These are phyloP conservation scores for Encarsia formosa DNA, from an alignment of 2,888 invertebrate genomes.

Conservation along the genomic window DNA sequence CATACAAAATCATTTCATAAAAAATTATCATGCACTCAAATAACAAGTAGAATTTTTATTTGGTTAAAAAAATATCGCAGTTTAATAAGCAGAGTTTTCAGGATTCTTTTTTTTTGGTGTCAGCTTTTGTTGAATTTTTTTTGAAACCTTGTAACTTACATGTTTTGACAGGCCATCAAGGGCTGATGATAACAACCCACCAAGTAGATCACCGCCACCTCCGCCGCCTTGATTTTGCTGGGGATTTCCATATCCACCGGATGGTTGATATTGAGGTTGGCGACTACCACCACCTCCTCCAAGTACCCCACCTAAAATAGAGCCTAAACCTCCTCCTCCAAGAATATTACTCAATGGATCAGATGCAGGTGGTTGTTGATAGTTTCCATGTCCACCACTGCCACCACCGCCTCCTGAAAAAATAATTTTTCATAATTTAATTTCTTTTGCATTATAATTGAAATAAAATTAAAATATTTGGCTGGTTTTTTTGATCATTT, in stretches of 20 bases:
- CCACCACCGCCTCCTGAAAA: background rate
- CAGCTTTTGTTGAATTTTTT: background rate
- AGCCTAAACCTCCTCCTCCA: slow-evolving; percentile 41
- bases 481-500: too few relatives aligned
- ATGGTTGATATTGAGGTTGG: slow-evolving; percentile 37
- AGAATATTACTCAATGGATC: slow-evolving; percentile 41
- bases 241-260: slow-evolving; percentile 39
- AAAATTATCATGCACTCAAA: too few relatives aligned
- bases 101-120: background rate
- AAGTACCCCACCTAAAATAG: slow-evolving; percentile 43
- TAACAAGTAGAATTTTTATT: too few relatives aligned
- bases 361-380: slow-evolving; percentile 28
- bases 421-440: background rate
- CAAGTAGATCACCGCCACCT: slow-evolving; percentile 38
- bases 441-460: too few relatives aligned
- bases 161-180: slow-evolving; percentile 42
- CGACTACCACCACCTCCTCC: slow-evolving; percentile 38
- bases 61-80: background rate
- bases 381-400: slow-evolving; percentile 10
- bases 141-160: slow-evolving; percentile 35
- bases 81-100: background rate
- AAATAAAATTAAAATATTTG: too few relatives aligned
- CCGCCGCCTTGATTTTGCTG: slow-evolving; percentile 28
- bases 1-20: too few relatives aligned
- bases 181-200: slow-evolving; percentile 43